Evolutionary conservation across 2,888 invertebrate genomes (phyloP), one percentile per base, ranked within the genome.

Genomic region (Drosophila gaucha): DNA sequence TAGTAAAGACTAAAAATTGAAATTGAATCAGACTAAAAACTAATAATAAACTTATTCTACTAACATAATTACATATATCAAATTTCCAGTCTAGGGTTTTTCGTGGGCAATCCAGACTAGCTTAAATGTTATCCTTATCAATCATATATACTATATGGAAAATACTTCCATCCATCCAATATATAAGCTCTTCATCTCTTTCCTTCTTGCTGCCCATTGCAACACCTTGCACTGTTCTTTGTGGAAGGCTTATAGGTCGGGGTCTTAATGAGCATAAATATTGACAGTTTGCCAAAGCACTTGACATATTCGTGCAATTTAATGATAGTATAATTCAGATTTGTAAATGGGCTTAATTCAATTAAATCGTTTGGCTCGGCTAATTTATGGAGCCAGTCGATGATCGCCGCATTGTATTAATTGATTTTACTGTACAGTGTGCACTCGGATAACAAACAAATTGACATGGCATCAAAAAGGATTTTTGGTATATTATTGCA

Each of bases 271-370:
- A 28, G 30, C 35, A 54, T 46, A 33, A 50, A 33, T 30, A 59
- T 56, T 55, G 51, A 64, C n/a, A 46, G 28, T 50, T 46, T 33
- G 44, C 22, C 38, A 16, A 18, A 31, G 33, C 49, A 47, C 60
- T 73, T 65, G 33, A 64, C 33, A 30, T 49, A 31, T 49, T 31
- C 26, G 36, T 28, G 22, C 31, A 46, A 36, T 62, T 62, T 24
- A 55, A 36, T 70, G 36, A 60, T 54, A 36, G 31, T 38, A 54
- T 66, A 58, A 50, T 66, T 50, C 62, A 47, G 75, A 70, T 82
- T 78, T 75, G 76, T 58, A 66, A 67, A 76, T 66, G 57, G 46
- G 65, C 60, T 83, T 83, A 79, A 78, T 78, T 83, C 52, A 83
- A 72, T 78, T 79, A 68, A 76, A 66, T 63, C 47, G 57, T 64